Base-by-base conservation (phyloP, 2,888 invertebrate species). In the Lasioglossum villosulum region DNA sequence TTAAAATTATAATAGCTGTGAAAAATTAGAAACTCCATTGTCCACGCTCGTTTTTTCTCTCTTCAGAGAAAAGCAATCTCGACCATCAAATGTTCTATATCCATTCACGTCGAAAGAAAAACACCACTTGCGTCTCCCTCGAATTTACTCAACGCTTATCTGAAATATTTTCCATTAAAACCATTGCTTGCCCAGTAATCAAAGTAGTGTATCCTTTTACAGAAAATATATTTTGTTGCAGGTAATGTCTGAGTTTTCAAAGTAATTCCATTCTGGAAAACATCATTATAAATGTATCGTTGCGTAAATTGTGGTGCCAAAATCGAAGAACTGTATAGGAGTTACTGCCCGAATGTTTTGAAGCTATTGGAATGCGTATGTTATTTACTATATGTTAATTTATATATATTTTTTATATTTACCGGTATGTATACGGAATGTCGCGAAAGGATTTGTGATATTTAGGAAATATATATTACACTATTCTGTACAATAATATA, bases 321-420 rank as follows among this genome's bases (percentile, higher is more conserved):
- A 72, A 96, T 97, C 0, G 95, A 96, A 30, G 97, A 97, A 86
- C 95, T 98, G 0, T 97, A 96, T 91, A 97, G 96, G 90, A 96
- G 96, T 85, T 98, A 97, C 88, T 97, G 97, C 88, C 96, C 97
- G 12, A 96, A 97, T 10, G 97, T 97, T 68, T 95, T 97, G 34
- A 98, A 98, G 95, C 95, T 98, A 73, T 96, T 96, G 2, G 97
- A 97, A 95, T 98, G 98, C 95, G 98, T 98, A 96, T 96, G 97
- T 96, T 83, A 45, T 52, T 14, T 75, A 37, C 42, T 75, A 42
- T 42, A 34, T 16, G 48, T 23, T 52, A 52, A 52, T 23, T 52
- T 52, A 52, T 10, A 10, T 52, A 52, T 23, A 52, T 23, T 8
- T 48, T 23, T 48, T 48, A 48, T 48, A 19, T 48, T 48, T 48